Base-by-base conservation (phyloP, 2,888 invertebrate species). In the Portevinia maculata region DNA sequence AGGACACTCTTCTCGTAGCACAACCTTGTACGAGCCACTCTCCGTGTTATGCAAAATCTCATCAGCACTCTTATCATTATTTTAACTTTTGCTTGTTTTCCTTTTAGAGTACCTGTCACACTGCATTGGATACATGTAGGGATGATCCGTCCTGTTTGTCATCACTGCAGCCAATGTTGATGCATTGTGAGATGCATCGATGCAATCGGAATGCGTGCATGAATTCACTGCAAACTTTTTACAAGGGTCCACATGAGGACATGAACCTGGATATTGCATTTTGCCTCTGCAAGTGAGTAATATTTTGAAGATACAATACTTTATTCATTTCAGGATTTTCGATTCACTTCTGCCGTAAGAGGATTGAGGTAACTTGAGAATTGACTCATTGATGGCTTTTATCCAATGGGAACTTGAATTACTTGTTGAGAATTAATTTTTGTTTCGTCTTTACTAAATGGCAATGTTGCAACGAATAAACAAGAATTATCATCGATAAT, bases 241-340 rank as follows among this genome's bases (percentile, higher is more conserved):
- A 97, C 91, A 93, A 95, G 89, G 94, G 94, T 87, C 94, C 95
- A 17, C 94, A 94, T 70, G 94, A 95, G 85, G 94, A 94, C 86
- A 95, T 96, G 93, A 96, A 96, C 88, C 93, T 96, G 85, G 97
- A 97, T 91, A 95, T 97, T 87, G 97, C 97, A 86, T 97, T 97
- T 91, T 97, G 97, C 90, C 93, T 97, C 79, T 97, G 97, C 96
- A 97, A 95, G 97, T 97, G 91, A 94, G 95, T 93, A 86, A 24
- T 41, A 34, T 55, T 69, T 81, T 50, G 48, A 65, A 76, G 74
- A 74, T 60, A 69, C 69, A 74, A 67, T 59, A 64, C 69, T 79
- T 64, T 69, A 75, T 81, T 62, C 62, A 67, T 79, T 79, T 55
- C 46, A 69, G 74, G 48, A 62, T 48, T 79, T 57, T 74, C 74